phyloP scores from a whole-genome alignment of 1,140 invertebrate species.

The Meloidogyne exigua region DNA sequence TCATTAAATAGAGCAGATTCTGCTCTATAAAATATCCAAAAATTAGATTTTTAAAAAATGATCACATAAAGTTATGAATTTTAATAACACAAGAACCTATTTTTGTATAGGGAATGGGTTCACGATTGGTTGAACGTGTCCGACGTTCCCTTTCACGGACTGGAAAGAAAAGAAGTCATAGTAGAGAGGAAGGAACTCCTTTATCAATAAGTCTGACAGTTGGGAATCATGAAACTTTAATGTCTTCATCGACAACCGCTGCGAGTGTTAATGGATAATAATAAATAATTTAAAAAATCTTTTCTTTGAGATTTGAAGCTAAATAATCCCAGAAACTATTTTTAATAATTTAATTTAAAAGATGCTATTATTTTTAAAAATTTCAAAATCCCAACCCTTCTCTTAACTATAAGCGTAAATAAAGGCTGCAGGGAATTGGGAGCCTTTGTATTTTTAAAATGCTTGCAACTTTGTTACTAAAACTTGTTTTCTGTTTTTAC shows the following conservation, averaged over 20 bases:
- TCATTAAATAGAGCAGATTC: too few relatives aligned
- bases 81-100: background rate
- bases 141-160: constrained; percentile 53
- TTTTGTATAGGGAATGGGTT: constrained; percentile 52
- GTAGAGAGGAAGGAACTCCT: constrained; percentile 30
- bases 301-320: background rate
- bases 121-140: constrained; percentile 57
- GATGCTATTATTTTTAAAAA: background rate
- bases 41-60: too few relatives aligned
- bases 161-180: constrained; percentile 20
- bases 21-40: too few relatives aligned
- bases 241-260: background rate
- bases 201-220: background rate
- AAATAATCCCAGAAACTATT: background rate
- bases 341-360: background rate
- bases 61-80: too few relatives aligned
- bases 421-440: too few relatives aligned
- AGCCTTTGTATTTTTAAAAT: too few relatives aligned
- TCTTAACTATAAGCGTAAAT: background rate
- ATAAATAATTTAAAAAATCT: background rate
- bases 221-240: background rate
- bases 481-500: background rate
- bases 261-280: background rate
- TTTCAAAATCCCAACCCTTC: background rate
- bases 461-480: too few relatives aligned